Evolutionary conservation across 2,888 invertebrate genomes (phyloP).

Genomic region (Acleris sparsana): DNA sequence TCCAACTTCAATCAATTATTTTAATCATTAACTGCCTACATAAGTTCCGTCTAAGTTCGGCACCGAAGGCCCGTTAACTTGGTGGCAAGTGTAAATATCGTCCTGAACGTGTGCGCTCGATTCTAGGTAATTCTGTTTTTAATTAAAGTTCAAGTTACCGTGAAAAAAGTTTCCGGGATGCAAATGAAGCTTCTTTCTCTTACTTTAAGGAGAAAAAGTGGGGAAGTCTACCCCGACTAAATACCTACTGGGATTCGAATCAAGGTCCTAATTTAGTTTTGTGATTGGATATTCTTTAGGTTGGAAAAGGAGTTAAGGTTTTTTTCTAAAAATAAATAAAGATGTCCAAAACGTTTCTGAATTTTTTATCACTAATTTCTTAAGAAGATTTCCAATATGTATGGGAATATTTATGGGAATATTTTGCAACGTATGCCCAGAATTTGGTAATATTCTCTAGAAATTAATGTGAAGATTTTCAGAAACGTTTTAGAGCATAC

Average conservation of each 20-base stretch:
- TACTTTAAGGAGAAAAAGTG: conserved; percentile 33
- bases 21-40: not conserved
- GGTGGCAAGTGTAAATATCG: conserved; percentile 45
- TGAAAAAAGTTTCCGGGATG: conserved; percentile 68
- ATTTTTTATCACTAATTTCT: too few relatives aligned
- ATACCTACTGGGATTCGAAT: conserved; percentile 44
- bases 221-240: conserved; percentile 40
- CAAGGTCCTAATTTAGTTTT: conserved; percentile 42
- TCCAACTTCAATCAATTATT: too few relatives aligned
- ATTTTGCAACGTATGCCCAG: too few relatives aligned
- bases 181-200: conserved; percentile 58
- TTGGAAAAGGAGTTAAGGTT: too few relatives aligned
- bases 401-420: too few relatives aligned
- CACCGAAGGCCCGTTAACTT: not conserved
- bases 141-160: conserved; percentile 78
- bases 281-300: conserved; percentile 41
- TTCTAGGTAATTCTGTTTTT: conserved; percentile 62
- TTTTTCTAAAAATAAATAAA: too few relatives aligned
- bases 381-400: too few relatives aligned
- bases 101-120: conserved; percentile 34
- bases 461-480: too few relatives aligned
- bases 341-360: too few relatives aligned
- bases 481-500: too few relatives aligned
- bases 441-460: too few relatives aligned
- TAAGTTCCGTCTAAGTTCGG: not conserved